Evolutionary conservation across 2,888 invertebrate genomes (phyloP).

Genomic region (Alloscopus bannaensis): DNA sequence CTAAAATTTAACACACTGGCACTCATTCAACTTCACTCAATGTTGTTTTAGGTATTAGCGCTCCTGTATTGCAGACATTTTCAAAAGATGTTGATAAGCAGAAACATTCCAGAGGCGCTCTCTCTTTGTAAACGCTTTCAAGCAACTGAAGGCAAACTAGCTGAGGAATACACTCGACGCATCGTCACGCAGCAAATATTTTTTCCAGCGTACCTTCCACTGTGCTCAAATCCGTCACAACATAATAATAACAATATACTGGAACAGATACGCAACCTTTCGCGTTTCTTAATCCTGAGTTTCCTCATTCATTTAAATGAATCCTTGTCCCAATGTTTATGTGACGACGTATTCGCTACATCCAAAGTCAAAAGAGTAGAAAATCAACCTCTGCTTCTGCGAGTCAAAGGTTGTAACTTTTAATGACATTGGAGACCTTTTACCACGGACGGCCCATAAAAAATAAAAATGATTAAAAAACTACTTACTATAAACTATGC

Average conservation of each 20-base stretch:
- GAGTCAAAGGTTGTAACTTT: conserved; percentile 49
- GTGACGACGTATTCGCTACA: neutral
- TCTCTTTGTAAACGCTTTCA: too few species aligned
- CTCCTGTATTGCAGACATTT: neutral
- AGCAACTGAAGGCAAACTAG: too few species aligned
- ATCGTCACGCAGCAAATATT: too few species aligned
- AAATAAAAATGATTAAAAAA: conserved; percentile 42
- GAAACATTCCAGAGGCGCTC: conserved; percentile 7
- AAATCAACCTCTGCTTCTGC: conserved; percentile 16
- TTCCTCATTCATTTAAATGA: too few species aligned
- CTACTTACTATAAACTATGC: too few species aligned
- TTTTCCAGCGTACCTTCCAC: too few species aligned
- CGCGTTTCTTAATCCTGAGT: too few species aligned
- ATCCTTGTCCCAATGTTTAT: neutral
- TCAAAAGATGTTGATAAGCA: neutral
- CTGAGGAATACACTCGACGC: too few species aligned
- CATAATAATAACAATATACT: too few species aligned
- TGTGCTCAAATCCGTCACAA: too few species aligned
- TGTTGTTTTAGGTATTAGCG: neutral
- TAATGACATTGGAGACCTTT: conserved; percentile 52
- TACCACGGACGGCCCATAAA: conserved; percentile 35
- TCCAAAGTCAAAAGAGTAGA: conserved; percentile 4
- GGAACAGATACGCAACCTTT: too few species aligned
- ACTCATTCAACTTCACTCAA: conserved; percentile 19
- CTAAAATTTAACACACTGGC: neutral